Base-by-base conservation (phyloP, 2,888 invertebrate genomes). In the Axea sp. region DNA sequence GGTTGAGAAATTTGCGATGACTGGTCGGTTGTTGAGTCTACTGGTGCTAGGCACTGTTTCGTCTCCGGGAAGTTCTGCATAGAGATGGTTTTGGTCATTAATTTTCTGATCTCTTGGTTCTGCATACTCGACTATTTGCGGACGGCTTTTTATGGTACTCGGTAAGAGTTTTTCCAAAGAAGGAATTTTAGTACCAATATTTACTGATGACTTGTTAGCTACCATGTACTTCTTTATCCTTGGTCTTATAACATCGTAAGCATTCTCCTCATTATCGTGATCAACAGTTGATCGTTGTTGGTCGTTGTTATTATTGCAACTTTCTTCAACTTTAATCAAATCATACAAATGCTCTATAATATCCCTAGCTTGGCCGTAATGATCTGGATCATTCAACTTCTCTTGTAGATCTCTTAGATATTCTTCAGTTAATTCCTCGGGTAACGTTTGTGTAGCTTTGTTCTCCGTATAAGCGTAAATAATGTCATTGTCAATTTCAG, bases 311-410 rank as follows among this genome's bases (percentile, higher is more conserved):
- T 89, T 89, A 73, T 91, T 90, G 77, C 91, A 91, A 73, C 90
- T 91, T 78, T 93, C 92, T 80, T 93, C 92, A 1, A 93, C 91
- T 82, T 93, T 93, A 41, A 93, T 92, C 49, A 93, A 89, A 84
- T 93, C 93, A 80, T 94, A 94, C 3, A 94, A 88, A 79, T 93
- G 92, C 82, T 94, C 93, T 69, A 94, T 94, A 89, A 93, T 92
- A 85, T 93, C 93, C 28, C 93, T 89, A 1, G 94, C 94, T 82
- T 94, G 92, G 53, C 92, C 91, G 78, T 93, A 93, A 64, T 93
- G 92, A 55, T 92, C 91, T 0, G 94, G 94, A 82, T 92, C 92
- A 78, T 93, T 92, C 3, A 94, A 84, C 80, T 92, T 91, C 77
- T 92, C 91, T 60, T 92, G 90, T 8, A 94, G 88, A 75, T 91